Evolutionary conservation across 2,888 invertebrate genomes (phyloP), one percentile per base, ranked within the genome.

Genomic region (Itoplectis maculator): DNA sequence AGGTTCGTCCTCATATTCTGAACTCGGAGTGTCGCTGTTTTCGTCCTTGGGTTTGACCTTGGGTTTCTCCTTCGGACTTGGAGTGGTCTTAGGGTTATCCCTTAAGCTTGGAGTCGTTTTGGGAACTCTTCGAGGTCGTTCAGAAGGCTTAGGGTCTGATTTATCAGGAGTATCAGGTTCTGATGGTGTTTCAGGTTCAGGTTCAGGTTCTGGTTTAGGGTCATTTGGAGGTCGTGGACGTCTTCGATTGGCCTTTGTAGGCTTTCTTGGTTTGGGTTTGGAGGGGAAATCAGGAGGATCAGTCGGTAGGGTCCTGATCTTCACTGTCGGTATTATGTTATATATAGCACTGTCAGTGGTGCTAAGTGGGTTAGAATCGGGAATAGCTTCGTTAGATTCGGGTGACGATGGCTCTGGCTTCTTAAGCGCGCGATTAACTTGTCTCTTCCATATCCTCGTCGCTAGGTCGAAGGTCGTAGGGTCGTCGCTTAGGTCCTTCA

Each of bases 361-460:
- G 54, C 76, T 72, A 45, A 23, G 70, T 35, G 18, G 37, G n/a
- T 51, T 35, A 8, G 74, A 45, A 75, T 80, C 78, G 4, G 83
- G 75, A 77, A 79, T 81, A 68, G 76, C 85, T 49, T 82, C 82
- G 35, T 85, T 82, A 70, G 80, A 80, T 63, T 79, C 81, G 20
- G 56, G 76, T 20, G 79, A n/a, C 13, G 73, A 18, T 70, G 37
- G 35, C 75, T 66, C 49, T 66, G 63, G 81, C 79, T 82, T 82
- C 79, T 59, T 81, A 49, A 47, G 8, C 23, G 65, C 70, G 29
- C 72, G 83, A 75, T 79, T 63, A 75, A 81, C 79, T 18, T 79
- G 83, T 20, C 86, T 84, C 29, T 86, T 86, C 82, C 82, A 82
- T 66, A 84, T 79, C 79, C 82, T 81, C 51, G 84, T 47, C 49